These are phyloP conservation scores for Diarsia mendica DNA, from an alignment of 2,888 invertebrate species.

Conservation along the genomic window DNA sequence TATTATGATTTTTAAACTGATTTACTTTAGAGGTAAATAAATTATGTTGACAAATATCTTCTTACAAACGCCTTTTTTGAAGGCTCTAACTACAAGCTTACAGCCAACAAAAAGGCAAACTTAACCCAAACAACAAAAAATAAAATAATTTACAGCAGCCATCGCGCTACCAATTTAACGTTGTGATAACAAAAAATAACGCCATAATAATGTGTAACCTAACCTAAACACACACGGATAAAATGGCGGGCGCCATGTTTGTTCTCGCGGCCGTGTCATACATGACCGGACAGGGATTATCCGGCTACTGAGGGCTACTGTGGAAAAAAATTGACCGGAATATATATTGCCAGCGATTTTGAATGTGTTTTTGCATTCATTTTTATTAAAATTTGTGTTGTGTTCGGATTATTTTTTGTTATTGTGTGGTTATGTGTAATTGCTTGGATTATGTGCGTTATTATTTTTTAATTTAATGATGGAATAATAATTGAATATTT, in stretches of 20 bases:
- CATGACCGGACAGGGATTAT: constrained; percentile 83
- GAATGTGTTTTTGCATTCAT: constrained; percentile 61
- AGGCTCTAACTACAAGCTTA: constrained; percentile 6
- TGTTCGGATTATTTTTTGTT: constrained; percentile 38
- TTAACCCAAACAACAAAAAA: constrained; percentile 41
- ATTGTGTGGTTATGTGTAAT: constrained; percentile 22
- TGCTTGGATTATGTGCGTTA: constrained; percentile 1
- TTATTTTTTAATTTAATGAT: constrained; percentile 3
- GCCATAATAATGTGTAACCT: constrained; percentile 83
- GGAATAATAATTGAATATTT: background rate
- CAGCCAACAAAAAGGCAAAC: background rate
- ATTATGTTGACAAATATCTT: background rate
- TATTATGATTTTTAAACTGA: background rate
- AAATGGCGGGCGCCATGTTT: constrained; percentile 82
- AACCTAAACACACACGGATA: constrained; percentile 84
- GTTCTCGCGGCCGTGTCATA: constrained; percentile 83
- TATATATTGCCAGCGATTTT: constrained; percentile 63
- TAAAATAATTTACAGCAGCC: constrained; percentile 55
- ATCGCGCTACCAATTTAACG: constrained; percentile 67
- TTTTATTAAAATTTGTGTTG: constrained; percentile 55
- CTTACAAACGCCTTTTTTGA: background rate
- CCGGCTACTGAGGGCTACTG: constrained; percentile 68
- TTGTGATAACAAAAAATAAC: constrained; percentile 74
- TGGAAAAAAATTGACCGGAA: constrained; percentile 68
- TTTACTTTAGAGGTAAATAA: background rate